These are phyloP conservation scores for Chaetogeoica ovagalla DNA, from an alignment of 2,888 invertebrate species.

Conservation along the genomic window DNA sequence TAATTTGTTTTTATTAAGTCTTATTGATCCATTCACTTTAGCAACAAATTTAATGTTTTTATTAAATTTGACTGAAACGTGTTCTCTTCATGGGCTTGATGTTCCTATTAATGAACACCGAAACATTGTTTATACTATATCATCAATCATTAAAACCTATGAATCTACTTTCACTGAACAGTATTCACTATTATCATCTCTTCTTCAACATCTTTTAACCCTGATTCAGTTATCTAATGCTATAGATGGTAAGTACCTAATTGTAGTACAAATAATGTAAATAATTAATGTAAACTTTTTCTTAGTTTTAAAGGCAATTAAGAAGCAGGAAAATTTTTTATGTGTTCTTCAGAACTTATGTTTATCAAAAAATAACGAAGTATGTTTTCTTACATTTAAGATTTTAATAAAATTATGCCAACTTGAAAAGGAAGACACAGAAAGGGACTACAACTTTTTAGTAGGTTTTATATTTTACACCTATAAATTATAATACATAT, in stretches of 20 bases:
- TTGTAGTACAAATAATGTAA: neutral
- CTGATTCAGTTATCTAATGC: constrained; percentile 12
- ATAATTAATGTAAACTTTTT: constrained; percentile 1
- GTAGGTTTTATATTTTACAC: constrained; percentile 2
- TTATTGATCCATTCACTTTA: constrained; percentile 2
- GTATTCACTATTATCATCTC: constrained; percentile 20
- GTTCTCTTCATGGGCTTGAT: neutral
- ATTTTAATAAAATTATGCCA: constrained; percentile 26
- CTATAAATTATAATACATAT: no score
- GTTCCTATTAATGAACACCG: constrained; percentile 41
- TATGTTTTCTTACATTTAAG: constrained; percentile 32
- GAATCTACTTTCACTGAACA: constrained; percentile 31
- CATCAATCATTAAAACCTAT: constrained; percentile 40
- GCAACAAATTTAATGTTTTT: constrained; percentile 33
- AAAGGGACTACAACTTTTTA: constrained; percentile 9
- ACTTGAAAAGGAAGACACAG: constrained; percentile 16
- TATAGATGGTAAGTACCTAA: constrained; percentile 11
- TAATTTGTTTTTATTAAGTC: neutral
- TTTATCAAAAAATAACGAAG: constrained; percentile 27
- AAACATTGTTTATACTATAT: constrained; percentile 40
- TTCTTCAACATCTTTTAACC: constrained; percentile 31
- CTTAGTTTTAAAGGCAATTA: constrained; percentile 29
- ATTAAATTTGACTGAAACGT: constrained; percentile 36
- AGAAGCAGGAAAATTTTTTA: constrained; percentile 18
- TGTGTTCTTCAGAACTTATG: constrained; percentile 22